These are phyloP conservation scores for Hylaeus volcanicus DNA, from an alignment of 1,140 invertebrate species.

Conservation along the genomic window DNA sequence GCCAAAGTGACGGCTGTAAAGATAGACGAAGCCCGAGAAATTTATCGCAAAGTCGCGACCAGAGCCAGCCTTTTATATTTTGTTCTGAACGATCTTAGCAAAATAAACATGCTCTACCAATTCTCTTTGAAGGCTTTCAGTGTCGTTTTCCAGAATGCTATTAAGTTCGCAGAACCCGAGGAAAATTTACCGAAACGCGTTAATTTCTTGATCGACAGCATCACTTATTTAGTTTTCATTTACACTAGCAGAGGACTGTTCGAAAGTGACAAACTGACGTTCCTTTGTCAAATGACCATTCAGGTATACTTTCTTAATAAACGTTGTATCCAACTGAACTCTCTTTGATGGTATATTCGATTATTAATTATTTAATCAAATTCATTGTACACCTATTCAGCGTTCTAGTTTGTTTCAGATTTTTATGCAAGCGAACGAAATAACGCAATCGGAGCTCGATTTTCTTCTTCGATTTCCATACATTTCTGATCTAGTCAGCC, in stretches of 20 bases:
- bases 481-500: constrained; percentile 84
- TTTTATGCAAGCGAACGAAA: constrained; percentile 85
- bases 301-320: constrained; percentile 81
- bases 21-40: constrained; percentile 94
- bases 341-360: no score
- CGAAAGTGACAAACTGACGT: constrained; percentile 95
- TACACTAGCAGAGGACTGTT: constrained; percentile 96
- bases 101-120: constrained; percentile 98
- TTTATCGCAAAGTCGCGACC: constrained; percentile 91
- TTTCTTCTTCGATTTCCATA: constrained; percentile 92
- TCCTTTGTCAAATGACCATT: constrained; percentile 93
- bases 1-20: constrained; percentile 91
- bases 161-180: constrained; percentile 85
- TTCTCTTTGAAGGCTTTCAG: constrained; percentile 98
- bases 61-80: constrained; percentile 96
- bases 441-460: constrained; percentile 89
- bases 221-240: constrained; percentile 92
- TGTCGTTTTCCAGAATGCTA: constrained; percentile 94
- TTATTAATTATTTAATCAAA: no score
- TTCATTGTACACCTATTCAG: no score
- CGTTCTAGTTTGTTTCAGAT: constrained; percentile 80
- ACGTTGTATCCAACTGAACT: neutral
- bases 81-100: constrained; percentile 94
- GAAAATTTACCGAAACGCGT: constrained; percentile 89
- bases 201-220: constrained; percentile 90